phyloP scores from a whole-genome alignment of 2,113 vertebrate species.

The Ornithorhynchus anatinus region DNA sequence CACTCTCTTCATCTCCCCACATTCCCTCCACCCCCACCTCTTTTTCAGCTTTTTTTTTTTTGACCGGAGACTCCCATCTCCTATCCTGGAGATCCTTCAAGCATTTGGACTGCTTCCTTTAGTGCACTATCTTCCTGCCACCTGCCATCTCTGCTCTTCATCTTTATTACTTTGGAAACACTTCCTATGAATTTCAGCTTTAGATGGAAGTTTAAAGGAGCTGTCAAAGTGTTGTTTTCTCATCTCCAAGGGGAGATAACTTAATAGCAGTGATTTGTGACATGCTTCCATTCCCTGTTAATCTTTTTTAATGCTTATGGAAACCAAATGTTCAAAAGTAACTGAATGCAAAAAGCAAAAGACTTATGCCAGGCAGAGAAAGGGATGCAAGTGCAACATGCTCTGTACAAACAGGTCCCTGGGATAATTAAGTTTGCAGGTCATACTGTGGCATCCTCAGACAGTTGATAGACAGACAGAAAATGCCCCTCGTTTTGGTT shows the following conservation, averaged over 20 bases:
- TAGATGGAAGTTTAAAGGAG: not conserved
- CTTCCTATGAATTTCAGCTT: not conserved
- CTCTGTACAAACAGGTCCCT: not conserved
- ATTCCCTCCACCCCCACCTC: too few relatives aligned
- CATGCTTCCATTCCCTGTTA: too few relatives aligned
- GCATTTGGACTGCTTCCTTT: too few relatives aligned
- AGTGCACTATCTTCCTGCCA: too few relatives aligned
- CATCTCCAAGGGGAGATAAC: not conserved
- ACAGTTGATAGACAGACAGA: too few relatives aligned
- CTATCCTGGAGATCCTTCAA: too few relatives aligned
- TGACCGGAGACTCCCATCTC: too few relatives aligned
- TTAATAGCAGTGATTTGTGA: not conserved
- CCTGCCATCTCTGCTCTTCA: not conserved
- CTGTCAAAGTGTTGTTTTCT: not conserved
- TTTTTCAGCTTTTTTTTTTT: too few relatives aligned
- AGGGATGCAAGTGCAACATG: not conserved
- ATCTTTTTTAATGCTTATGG: not conserved
- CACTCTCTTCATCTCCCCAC: too few relatives aligned
- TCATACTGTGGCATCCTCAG: too few relatives aligned
- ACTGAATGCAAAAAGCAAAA: not conserved
- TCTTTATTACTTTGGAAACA: not conserved
- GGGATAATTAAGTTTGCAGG: not conserved
- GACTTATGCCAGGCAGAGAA: not conserved
- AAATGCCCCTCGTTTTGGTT: too few relatives aligned
- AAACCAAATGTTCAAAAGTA: not conserved